These are phyloP conservation scores for Argya squamiceps DNA, from an alignment of 2,797 vertebrate species.

Conservation along the genomic window DNA sequence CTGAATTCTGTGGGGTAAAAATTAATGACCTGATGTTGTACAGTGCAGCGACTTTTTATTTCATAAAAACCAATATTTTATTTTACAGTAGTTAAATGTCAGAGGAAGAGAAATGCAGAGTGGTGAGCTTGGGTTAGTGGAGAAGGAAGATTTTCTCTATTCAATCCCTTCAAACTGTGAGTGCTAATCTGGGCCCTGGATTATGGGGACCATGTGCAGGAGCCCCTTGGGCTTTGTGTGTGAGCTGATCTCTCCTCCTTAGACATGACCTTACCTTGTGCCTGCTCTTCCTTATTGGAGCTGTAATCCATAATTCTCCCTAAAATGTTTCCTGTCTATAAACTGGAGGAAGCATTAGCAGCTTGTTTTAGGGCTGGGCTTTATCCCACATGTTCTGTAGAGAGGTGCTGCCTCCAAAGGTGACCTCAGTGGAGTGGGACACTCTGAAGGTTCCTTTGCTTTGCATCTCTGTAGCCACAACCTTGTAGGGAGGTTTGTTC, in stretches of 20 bases:
- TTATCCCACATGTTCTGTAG: accelerated
- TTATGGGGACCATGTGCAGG: accelerated
- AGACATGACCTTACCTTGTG: neutral
- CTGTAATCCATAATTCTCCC: neutral
- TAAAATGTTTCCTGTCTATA: neutral
- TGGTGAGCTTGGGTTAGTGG: neutral
- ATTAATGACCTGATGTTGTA: neutral
- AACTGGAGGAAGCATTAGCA: neutral
- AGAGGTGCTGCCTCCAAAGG: neutral
- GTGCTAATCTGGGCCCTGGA: accelerated
- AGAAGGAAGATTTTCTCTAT: neutral
- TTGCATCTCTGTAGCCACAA: neutral
- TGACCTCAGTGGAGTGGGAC: neutral
- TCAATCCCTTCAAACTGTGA: neutral
- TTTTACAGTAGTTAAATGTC: neutral
- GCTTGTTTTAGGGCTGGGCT: neutral
- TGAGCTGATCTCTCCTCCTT: neutral
- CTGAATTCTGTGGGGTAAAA: neutral
- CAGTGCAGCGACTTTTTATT: neutral
- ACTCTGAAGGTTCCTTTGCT: neutral
- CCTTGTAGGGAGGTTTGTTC: neutral
- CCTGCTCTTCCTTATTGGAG: neutral
- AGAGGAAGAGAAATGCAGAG: neutral
- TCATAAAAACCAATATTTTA: accelerated
- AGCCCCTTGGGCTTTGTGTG: neutral